Conservation (phyloP, 2,797 vertebrate species). For the Limnodromus scolopaceus region DNA sequence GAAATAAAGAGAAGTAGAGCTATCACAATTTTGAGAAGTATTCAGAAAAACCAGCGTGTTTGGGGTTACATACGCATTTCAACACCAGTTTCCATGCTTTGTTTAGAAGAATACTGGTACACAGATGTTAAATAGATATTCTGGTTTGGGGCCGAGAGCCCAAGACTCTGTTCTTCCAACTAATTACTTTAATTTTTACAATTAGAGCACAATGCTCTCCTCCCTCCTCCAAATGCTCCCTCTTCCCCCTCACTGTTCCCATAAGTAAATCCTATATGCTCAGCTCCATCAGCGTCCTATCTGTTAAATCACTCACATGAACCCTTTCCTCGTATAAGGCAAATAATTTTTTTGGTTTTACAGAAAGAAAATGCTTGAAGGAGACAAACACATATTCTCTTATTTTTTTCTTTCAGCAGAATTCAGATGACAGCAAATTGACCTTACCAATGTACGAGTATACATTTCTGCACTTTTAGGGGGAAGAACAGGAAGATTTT, state of each 20-base stretch:
- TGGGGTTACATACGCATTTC: not conserved
- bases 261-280: not conserved
- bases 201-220: slow-evolving; percentile 2
- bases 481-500: not conserved
- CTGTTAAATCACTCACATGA: not conserved
- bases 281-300: not conserved
- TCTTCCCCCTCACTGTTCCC: not conserved
- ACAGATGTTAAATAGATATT: slow-evolving; percentile 44
- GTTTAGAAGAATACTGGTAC: slow-evolving; percentile 13
- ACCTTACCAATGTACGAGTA: not conserved
- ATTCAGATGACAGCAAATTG: not conserved
- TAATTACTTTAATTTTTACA: slow-evolving; percentile 39
- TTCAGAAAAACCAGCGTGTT: not conserved
- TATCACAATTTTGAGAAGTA: not conserved
- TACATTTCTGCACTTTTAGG: not conserved
- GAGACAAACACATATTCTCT: not conserved
- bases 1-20: not conserved
- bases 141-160: slow-evolving; percentile 9
- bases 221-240: not conserved
- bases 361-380: not conserved
- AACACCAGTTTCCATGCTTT: not conserved
- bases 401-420: too few relatives aligned
- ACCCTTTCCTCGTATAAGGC: not conserved
- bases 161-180: slow-evolving; percentile 3
- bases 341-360: not conserved